Evolutionary conservation across 2,797 vertebrate species (phyloP), one percentile per base, ranked within the genome.

Genomic region (Eurystomus glaucurus): DNA sequence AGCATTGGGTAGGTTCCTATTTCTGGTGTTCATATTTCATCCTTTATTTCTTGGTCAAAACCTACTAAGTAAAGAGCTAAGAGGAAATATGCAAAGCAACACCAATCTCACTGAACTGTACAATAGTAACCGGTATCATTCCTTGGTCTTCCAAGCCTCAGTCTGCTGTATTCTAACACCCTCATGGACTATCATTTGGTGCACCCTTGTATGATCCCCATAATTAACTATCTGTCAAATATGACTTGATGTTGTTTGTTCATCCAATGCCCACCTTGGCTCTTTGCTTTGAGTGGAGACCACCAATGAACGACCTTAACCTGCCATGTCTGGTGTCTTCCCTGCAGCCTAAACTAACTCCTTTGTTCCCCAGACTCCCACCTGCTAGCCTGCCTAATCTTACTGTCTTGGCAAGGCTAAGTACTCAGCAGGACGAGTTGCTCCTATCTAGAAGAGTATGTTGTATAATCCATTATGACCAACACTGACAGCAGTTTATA

Each of bases 351-450:
- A 37, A 70, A 83, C 64, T 43, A 94, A 90, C 75, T 84, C 62
- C n/a, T 41, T 69, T 85, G 74, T 35, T 80, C 10, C 57, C 69
- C 77, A 95, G 93, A 83, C 90, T 97, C 69, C 82, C 90, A 95
- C 79, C 87, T 91, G 91, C 69, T 57, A 39, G 23, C 17, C 66
- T 12, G 62, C 77, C 35, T 88, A 62, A 93, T 95, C 81, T 90
- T 26, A 79, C 37, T 28, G 39, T 86, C 68, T 31, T 57, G 60
- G 35, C 77, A 72, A 91, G 69, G 39, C 58, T 19, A 70, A 74
- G 41, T 51, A 61, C 65, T 83, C 65, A 58, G 70, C 60, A 81
- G 68, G 94, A 94, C 37, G 62, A 83, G 14, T 66, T 62, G 76
- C 77, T 70, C 12, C 37, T 1, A 5, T 52, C 71, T 35, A 64